Base-by-base conservation (phyloP, 2,113 vertebrate genomes). In the Prionailurus bengalensis region DNA sequence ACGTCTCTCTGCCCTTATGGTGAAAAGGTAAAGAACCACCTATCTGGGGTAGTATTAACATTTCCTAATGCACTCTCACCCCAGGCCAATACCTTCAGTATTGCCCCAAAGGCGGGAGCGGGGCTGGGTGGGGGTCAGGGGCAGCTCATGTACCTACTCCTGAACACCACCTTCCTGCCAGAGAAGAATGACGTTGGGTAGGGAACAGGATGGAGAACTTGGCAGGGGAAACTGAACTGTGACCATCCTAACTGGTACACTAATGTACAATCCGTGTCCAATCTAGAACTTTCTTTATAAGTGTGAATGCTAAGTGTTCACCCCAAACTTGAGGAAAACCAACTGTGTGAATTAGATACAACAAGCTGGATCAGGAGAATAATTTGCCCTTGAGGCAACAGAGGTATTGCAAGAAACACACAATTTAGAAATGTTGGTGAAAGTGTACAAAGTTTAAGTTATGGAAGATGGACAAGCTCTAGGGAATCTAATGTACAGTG, bases 81-180 rank as follows among this genome's bases (percentile, higher is more conserved):
- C 53, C 15, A 12, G 7, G 3, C 27, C 17, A 17, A 7, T 11
- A 58, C 36, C 29, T 83, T 33, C 39, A n/a, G 27, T 15, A 13
- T 29, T 2, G 11, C 12, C 58, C 42, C 55, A n/a, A 1, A 13
- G 31, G 11, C 3, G 0, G 39, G 13, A 45, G 25, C 4, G 12
- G 12, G 23, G 23, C 42, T 45, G 39, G 71, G 0, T 3, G 71
- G 71, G 39, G 39, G 25, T 45, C 1, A 42, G n/a, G 3, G 8
- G 12, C 13, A 81, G 45, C 13, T 61, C 42, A 78, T 5, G 63
- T 65, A 33, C 21, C 42, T 6, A 10, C 14, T 36, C 51, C 51
- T 29, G 2, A 25, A 33, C 16, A 31, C 73, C 21, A 19, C 21
- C 16, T 19, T 21, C 36, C 29, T 27, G 0, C n/a, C 71, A 45